A percentile compares a stretch with the other conserved stretches of the same genome.
phyloP scores from a whole-genome alignment of 2,888 invertebrate genomes.

The Capitulum mitella region DNA sequence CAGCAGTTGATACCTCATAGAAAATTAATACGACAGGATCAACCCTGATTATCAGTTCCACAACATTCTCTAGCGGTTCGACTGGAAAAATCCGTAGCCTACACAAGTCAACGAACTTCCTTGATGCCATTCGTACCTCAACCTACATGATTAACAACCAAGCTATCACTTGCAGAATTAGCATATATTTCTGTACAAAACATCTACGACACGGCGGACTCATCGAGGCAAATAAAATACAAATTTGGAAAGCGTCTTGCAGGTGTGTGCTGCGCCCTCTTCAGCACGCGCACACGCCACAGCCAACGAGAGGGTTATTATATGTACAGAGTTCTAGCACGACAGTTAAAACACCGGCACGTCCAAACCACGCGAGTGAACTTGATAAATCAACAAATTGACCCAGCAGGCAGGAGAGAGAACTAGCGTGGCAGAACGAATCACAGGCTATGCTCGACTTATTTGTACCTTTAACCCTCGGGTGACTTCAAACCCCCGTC shows the following conservation, averaged over 20 bases:
- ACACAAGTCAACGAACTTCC: too few relatives aligned
- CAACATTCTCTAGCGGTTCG: too few relatives aligned
- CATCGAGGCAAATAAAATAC: constrained; percentile 22
- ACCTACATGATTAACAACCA: too few relatives aligned
- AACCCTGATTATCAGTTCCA: too few relatives aligned
- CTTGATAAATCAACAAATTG: constrained; percentile 23
- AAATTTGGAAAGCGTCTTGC: constrained; percentile 18
- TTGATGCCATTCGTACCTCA: too few relatives aligned
- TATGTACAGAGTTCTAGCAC: constrained; percentile 10
- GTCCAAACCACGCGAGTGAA: constrained; percentile 12
- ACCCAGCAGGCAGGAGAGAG: constrained; percentile 4
- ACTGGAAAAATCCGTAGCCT: too few relatives aligned
- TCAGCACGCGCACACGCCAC: background rate
- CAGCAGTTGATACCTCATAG: too few relatives aligned
- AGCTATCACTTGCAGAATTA: constrained; percentile 16
- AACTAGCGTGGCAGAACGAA: constrained; percentile 18
- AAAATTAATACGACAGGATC: too few relatives aligned
- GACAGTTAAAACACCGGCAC: constrained; percentile 15
- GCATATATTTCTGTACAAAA: constrained; percentile 25
- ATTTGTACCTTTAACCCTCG: constrained; percentile 16
- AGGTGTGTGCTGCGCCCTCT: background rate
- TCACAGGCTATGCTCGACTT: constrained; percentile 23
- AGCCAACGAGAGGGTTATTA: constrained; percentile 11
- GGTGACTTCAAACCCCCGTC: constrained; percentile 6
- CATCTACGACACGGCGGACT: constrained; percentile 16